These are phyloP conservation scores for Icerya purchasi DNA, from an alignment of 2,888 invertebrate genomes.

Conservation along the genomic window DNA sequence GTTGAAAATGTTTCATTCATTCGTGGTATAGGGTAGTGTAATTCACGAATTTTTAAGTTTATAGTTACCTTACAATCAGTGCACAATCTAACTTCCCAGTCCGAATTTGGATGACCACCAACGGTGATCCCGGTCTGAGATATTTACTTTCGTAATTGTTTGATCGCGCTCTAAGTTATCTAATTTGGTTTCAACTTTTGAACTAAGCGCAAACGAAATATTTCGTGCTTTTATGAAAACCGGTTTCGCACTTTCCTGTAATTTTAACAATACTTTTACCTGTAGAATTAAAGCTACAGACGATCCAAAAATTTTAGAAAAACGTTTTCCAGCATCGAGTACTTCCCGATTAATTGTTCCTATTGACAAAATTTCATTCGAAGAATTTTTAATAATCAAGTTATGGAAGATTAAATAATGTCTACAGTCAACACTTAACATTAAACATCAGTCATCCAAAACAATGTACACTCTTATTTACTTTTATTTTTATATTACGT, in stretches of 20 bases:
- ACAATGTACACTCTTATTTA: not conserved
- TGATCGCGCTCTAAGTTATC: conserved; percentile 9
- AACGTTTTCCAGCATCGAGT: too few species aligned
- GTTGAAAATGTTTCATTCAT: conserved; percentile 11
- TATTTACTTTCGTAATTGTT: conserved; percentile 11
- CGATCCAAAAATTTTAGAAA: not conserved
- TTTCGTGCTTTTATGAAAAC: conserved; percentile 13
- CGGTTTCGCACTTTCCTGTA: conserved; percentile 9
- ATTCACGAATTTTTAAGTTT: conserved; percentile 11
- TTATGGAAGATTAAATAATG: too few species aligned
- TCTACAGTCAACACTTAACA: too few species aligned
- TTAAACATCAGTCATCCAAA: not conserved
- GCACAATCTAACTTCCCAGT: conserved; percentile 11
- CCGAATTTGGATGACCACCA: conserved; percentile 9
- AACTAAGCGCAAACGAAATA: conserved; percentile 11
- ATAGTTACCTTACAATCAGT: conserved; percentile 16
- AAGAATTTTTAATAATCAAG: too few species aligned
- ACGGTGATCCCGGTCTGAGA: conserved; percentile 15
- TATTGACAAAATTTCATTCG: too few species aligned
- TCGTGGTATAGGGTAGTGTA: conserved; percentile 13
- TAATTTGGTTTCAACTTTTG: conserved; percentile 8
- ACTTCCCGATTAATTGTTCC: too few species aligned
- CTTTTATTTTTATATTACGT: not conserved
- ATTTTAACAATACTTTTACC: not conserved
- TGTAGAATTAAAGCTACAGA: not conserved